Conservation (phyloP, 2,888 invertebrate species). For the Endotricha flammealis region DNA sequence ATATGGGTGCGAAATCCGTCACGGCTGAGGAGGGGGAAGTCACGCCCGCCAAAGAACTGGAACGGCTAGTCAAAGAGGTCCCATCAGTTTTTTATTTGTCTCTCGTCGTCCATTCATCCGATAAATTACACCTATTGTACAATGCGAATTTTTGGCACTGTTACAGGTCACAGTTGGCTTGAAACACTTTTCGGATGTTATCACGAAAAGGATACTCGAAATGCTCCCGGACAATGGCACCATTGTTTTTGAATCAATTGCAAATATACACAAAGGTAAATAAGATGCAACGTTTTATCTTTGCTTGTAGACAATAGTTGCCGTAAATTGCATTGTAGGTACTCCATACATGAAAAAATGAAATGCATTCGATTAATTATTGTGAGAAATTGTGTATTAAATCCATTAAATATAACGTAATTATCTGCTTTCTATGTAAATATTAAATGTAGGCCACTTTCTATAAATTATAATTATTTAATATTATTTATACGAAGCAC, state of each 20-base stretch:
- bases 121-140: conserved; percentile 23
- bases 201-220: conserved; percentile 93
- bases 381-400: conserved; percentile 4
- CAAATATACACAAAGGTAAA: conserved; percentile 87
- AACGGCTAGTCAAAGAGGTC: conserved; percentile 85
- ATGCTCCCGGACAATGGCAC: conserved; percentile 96
- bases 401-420: no score
- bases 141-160: conserved; percentile 20
- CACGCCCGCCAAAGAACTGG: conserved; percentile 84
- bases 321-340: no score
- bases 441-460: no score
- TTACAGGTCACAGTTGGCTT: conserved; percentile 76
- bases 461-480: no score
- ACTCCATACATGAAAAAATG: no score
- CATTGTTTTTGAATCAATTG: conserved; percentile 94
- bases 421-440: no score
- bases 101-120: conserved; percentile 20
- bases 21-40: conserved; percentile 79
- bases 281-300: conserved; percentile 3
- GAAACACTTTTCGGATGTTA: conserved; percentile 94
- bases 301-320: no score
- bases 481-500: no score
- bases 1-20: conserved; percentile 67
- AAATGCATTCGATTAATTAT: no score
- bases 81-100: conserved; percentile 21